Evolutionary conservation across 2,888 invertebrate genomes (phyloP).

Genomic region (Galerucella nymphaeae): DNA sequence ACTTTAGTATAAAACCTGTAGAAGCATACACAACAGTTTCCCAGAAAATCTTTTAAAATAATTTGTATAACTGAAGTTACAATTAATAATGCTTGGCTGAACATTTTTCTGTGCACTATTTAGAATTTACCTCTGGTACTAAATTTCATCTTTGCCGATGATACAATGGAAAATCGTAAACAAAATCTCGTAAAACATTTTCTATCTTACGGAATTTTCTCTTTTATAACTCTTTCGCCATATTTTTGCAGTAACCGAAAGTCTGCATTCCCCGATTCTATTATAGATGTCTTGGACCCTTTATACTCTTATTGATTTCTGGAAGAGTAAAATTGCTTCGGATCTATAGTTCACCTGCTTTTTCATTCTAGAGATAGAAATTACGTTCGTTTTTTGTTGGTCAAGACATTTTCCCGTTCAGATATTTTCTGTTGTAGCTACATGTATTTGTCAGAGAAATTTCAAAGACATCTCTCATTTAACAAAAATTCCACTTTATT

Average conservation of each 20-base stretch:
- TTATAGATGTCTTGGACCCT: slow-evolving; percentile 30
- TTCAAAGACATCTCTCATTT: too few relatives aligned
- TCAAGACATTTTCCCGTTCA: not conserved
- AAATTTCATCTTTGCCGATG: not conserved
- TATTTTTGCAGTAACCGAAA: slow-evolving; percentile 28
- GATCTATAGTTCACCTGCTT: not conserved
- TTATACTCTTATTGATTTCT: slow-evolving; percentile 25
- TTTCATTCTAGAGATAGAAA: not conserved
- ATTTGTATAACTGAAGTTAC: too few relatives aligned
- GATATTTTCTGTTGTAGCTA: not conserved
- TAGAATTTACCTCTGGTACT: not conserved
- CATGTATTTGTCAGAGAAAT: not conserved
- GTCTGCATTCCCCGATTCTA: slow-evolving; percentile 30
- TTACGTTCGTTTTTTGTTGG: not conserved
- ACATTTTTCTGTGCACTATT: too few relatives aligned
- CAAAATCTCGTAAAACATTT: slow-evolving; percentile 30
- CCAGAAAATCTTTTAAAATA: too few relatives aligned
- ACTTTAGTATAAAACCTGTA: too few relatives aligned
- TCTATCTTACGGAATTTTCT: slow-evolving; percentile 29
- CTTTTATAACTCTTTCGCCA: slow-evolving; percentile 26
- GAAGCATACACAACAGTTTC: too few relatives aligned
- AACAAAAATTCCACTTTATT: too few relatives aligned
- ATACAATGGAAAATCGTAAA: slow-evolving; percentile 20
- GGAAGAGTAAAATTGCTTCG: slow-evolving; percentile 22
- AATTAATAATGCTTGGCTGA: too few relatives aligned